Conservation (phyloP, 2,888 invertebrate species). For the Erynnis tages region DNA sequence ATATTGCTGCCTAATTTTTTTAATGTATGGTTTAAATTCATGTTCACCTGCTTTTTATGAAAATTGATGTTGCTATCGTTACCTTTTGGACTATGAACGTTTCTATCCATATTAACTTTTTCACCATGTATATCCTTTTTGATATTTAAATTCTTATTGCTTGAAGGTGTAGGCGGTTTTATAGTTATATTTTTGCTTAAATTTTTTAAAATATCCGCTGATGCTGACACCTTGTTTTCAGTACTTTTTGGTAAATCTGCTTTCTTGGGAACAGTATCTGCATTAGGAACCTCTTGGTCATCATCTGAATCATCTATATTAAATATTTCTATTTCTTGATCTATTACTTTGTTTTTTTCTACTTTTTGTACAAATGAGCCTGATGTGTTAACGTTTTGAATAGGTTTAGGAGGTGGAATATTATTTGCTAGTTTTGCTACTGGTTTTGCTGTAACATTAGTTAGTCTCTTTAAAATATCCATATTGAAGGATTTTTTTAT, state of each 20-base stretch:
- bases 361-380: slow-evolving; percentile 35
- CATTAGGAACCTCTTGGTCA: slow-evolving; percentile 44
- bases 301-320: slow-evolving; percentile 71
- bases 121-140: slow-evolving; percentile 18
- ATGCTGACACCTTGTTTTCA: slow-evolving; percentile 26
- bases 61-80: slow-evolving; percentile 15
- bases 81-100: slow-evolving; percentile 11
- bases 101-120: slow-evolving; percentile 5
- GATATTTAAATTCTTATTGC: slow-evolving; percentile 28
- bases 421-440: slow-evolving; percentile 36
- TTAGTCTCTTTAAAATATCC: slow-evolving; percentile 53
- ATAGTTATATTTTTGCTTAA: slow-evolving; percentile 56
- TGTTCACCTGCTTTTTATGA: slow-evolving; percentile 11
- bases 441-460: slow-evolving; percentile 58
- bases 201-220: slow-evolving; percentile 46
- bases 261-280: slow-evolving; percentile 20
- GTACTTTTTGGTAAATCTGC: slow-evolving; percentile 28
- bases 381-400: slow-evolving; percentile 24
- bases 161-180: slow-evolving; percentile 44
- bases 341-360: slow-evolving; percentile 39
- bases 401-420: slow-evolving; percentile 30
- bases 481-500: slow-evolving; percentile 41
- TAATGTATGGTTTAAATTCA: slow-evolving; percentile 41
- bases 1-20: slow-evolving; percentile 62
- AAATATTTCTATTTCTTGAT: slow-evolving; percentile 63